Conservation (phyloP, 2,797 vertebrate genomes). For the Eulemur rubriventer region DNA sequence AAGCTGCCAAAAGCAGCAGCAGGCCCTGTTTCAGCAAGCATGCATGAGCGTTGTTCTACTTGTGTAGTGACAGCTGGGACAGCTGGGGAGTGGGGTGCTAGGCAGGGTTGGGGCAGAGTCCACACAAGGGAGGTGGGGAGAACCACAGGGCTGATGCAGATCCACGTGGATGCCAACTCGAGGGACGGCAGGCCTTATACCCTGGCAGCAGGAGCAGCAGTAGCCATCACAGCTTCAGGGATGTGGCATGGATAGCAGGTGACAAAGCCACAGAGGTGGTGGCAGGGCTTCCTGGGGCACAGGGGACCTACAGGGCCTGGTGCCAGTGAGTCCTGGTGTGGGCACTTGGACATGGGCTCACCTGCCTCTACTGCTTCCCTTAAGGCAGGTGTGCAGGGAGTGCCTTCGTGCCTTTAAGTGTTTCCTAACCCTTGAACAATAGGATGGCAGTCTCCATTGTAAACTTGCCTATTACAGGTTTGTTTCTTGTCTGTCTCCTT, state of each 20-base stretch:
- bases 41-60: neutral
- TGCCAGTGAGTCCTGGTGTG: neutral
- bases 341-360: neutral
- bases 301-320: rapidly evolving
- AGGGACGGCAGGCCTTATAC: neutral
- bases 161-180: no score
- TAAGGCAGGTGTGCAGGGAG: neutral
- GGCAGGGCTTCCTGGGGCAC: neutral
- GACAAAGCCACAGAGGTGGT: neutral
- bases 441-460: rapidly evolving
- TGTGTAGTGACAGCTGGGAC: neutral
- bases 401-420: rapidly evolving
- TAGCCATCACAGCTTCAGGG: neutral
- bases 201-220: neutral
- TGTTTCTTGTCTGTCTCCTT: neutral
- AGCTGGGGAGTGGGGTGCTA: neutral
- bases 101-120: rapidly evolving
- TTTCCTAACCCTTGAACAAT: neutral
- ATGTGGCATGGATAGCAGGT: rapidly evolving
- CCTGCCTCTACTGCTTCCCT: neutral
- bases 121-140: neutral
- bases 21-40: neutral
- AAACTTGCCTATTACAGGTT: neutral
- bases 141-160: neutral
- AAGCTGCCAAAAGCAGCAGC: neutral